These are phyloP conservation scores for Enteromius argenteus DNA, from an alignment of 2,797 vertebrate genomes.

Conservation along the genomic window DNA sequence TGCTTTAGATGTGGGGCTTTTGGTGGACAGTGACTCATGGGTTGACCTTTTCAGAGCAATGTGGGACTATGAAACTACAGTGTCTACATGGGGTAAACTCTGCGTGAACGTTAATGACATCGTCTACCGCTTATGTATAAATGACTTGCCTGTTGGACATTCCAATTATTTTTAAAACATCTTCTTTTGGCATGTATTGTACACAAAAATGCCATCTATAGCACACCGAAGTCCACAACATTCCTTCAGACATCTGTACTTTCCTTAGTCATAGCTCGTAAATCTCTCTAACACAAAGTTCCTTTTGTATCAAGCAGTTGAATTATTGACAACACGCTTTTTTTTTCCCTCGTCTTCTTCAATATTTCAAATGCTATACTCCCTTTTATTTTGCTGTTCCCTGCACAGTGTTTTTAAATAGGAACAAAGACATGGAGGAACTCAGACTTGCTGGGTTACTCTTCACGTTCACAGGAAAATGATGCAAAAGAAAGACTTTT, in stretches of 20 bases:
- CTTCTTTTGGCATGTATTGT: neutral
- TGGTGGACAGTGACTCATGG: constrained; percentile 59
- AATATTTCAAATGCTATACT: constrained; percentile 54
- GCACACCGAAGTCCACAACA: neutral
- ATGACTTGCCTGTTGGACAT: constrained; percentile 19
- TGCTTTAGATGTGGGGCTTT: constrained; percentile 57
- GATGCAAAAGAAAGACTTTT: constrained; percentile 52
- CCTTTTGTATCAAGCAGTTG: constrained; percentile 50
- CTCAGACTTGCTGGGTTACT: constrained; percentile 43
- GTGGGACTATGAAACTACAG: constrained; percentile 60
- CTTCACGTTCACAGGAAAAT: constrained; percentile 50
- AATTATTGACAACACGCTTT: constrained; percentile 57
- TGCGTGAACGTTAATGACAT: constrained; percentile 23
- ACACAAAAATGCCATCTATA: neutral
- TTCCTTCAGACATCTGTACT: constrained; percentile 28
- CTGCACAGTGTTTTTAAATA: constrained; percentile 57
- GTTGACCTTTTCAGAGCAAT: constrained; percentile 62
- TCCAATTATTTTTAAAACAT: constrained; percentile 24
- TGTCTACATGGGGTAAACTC: constrained; percentile 54
- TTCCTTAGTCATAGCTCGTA: constrained; percentile 34
- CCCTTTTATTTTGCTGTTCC: constrained; percentile 52
- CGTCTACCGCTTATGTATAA: neutral
- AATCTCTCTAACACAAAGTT: constrained; percentile 41
- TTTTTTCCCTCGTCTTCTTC: constrained; percentile 9
- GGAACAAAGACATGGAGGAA: constrained; percentile 55